A percentile compares a stretch with the other conserved stretches of the same genome.
Conservation (phyloP, 2,113 vertebrate genomes). For the Psittacus erithacus region DNA sequence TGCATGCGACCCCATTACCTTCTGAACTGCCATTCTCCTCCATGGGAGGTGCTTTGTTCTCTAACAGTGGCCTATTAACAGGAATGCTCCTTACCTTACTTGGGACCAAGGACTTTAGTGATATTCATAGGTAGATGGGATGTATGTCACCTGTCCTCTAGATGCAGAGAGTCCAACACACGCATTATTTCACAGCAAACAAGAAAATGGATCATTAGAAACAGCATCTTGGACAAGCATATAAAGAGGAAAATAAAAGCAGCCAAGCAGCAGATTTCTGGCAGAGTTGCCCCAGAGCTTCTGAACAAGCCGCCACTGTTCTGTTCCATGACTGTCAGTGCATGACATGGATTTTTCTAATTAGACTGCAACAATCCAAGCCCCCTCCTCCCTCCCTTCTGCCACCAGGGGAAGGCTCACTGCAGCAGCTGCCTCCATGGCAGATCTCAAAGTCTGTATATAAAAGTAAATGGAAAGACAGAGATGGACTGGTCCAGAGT, state of each 20-base stretch:
- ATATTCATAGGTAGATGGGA: conserved; percentile 20
- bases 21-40: conserved; percentile 41
- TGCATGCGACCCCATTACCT: conserved; percentile 9
- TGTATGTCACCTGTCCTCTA: conserved; percentile 29
- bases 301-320: conserved; percentile 57
- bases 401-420: conserved; percentile 60
- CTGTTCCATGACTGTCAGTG: conserved; percentile 63
- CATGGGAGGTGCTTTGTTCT: conserved; percentile 48
- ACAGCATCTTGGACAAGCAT: conserved; percentile 48
- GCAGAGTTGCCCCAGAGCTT: conserved; percentile 52
- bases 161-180: conserved; percentile 20
- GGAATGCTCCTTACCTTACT: conserved; percentile 35
- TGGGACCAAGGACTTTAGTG: not conserved
- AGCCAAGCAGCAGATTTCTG: conserved; percentile 75
- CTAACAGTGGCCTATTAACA: conserved; percentile 4
- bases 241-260: conserved; percentile 63
- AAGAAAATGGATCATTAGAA: conserved; percentile 58
- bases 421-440: conserved; percentile 67
- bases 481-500: conserved; percentile 81
- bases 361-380: conserved; percentile 51
- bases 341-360: conserved; percentile 59
- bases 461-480: conserved; percentile 78
- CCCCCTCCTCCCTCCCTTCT: conserved; percentile 61
- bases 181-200: conserved; percentile 53
- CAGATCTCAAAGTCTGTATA: conserved; percentile 77